Conservation (phyloP, 2,888 invertebrate genomes). For the Trilocha varians region DNA sequence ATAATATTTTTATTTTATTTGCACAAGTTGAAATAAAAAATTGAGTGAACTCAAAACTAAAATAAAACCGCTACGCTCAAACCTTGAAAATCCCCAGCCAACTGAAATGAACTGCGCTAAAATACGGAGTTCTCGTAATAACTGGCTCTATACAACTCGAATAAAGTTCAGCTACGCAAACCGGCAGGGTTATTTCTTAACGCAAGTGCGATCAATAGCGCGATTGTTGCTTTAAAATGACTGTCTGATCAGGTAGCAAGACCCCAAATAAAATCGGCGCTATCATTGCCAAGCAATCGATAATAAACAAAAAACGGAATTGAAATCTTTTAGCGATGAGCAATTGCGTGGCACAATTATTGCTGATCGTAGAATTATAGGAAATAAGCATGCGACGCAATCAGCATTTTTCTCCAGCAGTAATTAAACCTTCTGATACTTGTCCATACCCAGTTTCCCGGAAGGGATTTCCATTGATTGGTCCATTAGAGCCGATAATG, state of each 20-base stretch:
- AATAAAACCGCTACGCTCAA: not conserved
- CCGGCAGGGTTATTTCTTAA: no score
- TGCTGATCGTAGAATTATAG: no score
- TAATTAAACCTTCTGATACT: not conserved
- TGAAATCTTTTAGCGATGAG: no score
- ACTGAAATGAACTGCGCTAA: conserved; percentile 25
- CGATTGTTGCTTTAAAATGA: no score
- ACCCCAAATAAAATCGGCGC: no score
- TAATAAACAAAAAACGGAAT: no score
- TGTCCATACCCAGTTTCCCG: not conserved
- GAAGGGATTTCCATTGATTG: not conserved
- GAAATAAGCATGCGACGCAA: no score
- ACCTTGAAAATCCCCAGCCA: conserved; percentile 7
- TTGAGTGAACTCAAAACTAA: not conserved
- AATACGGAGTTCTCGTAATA: conserved; percentile 33
- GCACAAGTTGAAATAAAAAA: not conserved
- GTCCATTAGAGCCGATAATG: not conserved
- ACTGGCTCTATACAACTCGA: conserved; percentile 30
- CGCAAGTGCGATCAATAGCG: no score
- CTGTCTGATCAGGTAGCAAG: no score
- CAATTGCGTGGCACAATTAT: no score
- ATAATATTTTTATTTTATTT: no score
- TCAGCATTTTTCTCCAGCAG: not conserved
- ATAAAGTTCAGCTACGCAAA: conserved; percentile 27
- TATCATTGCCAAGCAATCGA: no score